Evolutionary conservation across 1,140 invertebrate genomes (phyloP).

Genomic region (Panulirus ornatus): DNA sequence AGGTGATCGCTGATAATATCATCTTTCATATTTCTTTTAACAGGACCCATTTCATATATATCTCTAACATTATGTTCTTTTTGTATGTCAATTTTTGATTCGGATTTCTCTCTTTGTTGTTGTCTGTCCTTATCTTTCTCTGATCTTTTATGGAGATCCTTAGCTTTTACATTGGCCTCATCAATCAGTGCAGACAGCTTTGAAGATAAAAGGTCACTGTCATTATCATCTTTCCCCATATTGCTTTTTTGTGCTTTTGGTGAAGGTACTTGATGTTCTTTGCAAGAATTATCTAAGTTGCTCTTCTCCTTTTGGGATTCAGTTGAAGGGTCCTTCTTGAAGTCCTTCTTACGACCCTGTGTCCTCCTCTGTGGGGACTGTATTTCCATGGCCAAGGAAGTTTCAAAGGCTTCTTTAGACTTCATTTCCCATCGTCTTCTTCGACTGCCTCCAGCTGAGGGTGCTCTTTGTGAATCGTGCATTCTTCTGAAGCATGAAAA

Average conservation of each 20-base stretch:
- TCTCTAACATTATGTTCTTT: background rate
- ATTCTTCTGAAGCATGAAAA: slow-evolving; percentile 36
- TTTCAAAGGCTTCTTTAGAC: slow-evolving; percentile 63
- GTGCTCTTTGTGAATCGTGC: slow-evolving; percentile 31
- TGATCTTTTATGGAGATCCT: slow-evolving; percentile 8
- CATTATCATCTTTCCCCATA: background rate
- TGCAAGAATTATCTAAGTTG: background rate
- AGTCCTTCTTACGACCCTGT: slow-evolving; percentile 5
- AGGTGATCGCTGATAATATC: background rate
- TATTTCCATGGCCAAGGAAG: slow-evolving; percentile 57
- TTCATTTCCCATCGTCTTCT: slow-evolving; percentile 62
- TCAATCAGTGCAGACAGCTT: slow-evolving; percentile 54
- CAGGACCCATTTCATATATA: background rate
- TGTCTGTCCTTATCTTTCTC: slow-evolving; percentile 7
- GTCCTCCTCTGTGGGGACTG: slow-evolving; percentile 37
- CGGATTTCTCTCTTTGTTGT: background rate
- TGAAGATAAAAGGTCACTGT: slow-evolving; percentile 37
- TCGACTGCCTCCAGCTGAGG: slow-evolving; percentile 55
- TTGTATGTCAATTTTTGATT: background rate
- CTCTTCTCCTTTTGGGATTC: background rate
- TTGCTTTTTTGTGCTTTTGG: slow-evolving; percentile 11
- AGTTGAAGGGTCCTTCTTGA: background rate
- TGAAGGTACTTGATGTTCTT: background rate
- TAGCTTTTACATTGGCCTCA: slow-evolving; percentile 46
- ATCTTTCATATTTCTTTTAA: background rate